Evolutionary conservation across 92 coral and sea anemone genomes (phyloP).

Genomic region (Plumapathes pennacea): DNA sequence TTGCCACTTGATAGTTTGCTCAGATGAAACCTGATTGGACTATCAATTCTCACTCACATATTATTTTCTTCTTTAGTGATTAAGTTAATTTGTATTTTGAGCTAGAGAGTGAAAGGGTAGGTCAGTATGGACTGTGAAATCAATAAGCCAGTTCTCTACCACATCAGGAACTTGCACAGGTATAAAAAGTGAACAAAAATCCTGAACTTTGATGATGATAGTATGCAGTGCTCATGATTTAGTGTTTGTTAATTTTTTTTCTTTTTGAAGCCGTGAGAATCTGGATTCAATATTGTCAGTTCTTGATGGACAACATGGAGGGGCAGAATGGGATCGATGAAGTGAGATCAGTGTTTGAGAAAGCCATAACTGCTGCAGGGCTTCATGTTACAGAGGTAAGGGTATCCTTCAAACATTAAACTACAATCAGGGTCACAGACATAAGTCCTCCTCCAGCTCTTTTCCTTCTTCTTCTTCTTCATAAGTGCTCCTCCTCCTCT

Average conservation of each 20-base stretch:
- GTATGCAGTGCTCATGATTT: not conserved
- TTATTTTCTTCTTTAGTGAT: too few species aligned
- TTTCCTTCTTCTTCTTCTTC: too few species aligned
- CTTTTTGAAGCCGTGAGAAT: conserved; percentile 65
- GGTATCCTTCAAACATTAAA: not conserved
- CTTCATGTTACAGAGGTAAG: conserved; percentile 95
- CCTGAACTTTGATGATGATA: not conserved
- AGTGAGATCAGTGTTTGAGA: conserved; percentile 88
- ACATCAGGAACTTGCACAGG: not conserved
- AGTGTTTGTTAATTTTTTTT: not conserved
- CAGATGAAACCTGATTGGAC: too few species aligned
- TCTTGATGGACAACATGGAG: conserved; percentile 93
- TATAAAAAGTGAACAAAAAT: not conserved
- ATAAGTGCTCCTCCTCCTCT: too few species aligned
- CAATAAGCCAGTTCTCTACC: too few species aligned
- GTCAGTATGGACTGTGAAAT: not conserved
- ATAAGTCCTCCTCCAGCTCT: too few species aligned
- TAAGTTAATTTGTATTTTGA: too few species aligned
- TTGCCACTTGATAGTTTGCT: too few species aligned
- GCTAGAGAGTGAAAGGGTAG: too few species aligned
- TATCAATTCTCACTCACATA: too few species aligned
- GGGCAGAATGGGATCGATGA: conserved; percentile 63
- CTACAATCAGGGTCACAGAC: not conserved
- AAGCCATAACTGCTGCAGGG: conserved; percentile 88
- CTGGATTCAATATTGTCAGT: conserved; percentile 95